Evolutionary conservation across 2,797 vertebrate genomes (phyloP).

Genomic region (Oreonectes daqikongensis): DNA sequence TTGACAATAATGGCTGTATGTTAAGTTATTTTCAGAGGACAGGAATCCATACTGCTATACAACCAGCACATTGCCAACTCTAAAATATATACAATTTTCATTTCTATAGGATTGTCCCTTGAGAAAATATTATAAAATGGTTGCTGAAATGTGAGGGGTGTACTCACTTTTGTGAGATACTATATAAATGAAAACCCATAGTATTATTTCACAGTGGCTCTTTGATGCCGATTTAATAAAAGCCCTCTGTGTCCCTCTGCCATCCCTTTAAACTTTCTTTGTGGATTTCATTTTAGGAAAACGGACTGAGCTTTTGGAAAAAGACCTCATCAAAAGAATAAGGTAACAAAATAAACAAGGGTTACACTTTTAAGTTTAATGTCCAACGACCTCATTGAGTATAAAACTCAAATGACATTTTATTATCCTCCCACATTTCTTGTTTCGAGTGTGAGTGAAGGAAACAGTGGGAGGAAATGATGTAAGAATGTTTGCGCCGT

Average conservation of each 20-base stretch:
- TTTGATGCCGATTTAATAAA: not conserved
- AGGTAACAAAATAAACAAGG: constrained; percentile 66
- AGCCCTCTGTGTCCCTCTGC: not conserved
- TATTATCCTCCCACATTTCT: constrained; percentile 40
- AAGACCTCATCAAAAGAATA: constrained; percentile 65
- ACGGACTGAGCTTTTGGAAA: constrained; percentile 71
- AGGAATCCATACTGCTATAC: too few relatives aligned
- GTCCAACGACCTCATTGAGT: not conserved
- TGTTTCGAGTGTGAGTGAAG: constrained; percentile 46
- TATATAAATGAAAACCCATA: too few relatives aligned
- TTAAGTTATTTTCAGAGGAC: too few relatives aligned
- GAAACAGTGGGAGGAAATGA: constrained; percentile 56
- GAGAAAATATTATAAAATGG: too few relatives aligned
- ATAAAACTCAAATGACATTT: constrained; percentile 35
- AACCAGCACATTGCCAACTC: too few relatives aligned
- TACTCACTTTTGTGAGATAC: too few relatives aligned
- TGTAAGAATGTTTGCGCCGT: constrained; percentile 62
- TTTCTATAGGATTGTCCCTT: too few relatives aligned
- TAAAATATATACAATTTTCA: too few relatives aligned
- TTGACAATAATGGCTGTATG: too few relatives aligned
- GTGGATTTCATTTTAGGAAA: constrained; percentile 62
- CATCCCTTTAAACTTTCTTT: not conserved
- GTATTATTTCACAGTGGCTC: too few relatives aligned
- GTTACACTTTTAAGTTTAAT: not conserved
- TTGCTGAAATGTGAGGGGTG: too few relatives aligned